phyloP scores from a whole-genome alignment of 1,140 invertebrate species.

The Oreohelix idahoensis region DNA sequence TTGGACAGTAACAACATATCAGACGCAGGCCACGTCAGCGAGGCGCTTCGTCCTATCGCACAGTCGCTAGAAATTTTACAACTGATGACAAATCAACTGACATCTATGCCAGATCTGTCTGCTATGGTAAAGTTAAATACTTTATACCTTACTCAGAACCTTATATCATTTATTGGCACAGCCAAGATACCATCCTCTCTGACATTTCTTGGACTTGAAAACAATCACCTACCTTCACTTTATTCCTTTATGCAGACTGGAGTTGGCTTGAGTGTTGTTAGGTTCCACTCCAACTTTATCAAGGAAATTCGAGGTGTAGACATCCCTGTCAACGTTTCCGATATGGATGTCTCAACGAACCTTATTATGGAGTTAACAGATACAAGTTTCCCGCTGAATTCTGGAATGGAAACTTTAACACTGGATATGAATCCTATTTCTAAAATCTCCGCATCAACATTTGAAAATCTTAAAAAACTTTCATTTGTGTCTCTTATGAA shows the following conservation, averaged over 20 bases:
- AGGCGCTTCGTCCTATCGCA: not conserved
- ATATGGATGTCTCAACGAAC: not conserved
- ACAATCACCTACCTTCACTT: not conserved
- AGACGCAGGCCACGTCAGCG: not conserved
- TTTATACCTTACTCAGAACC: not conserved
- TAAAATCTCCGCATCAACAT: not conserved
- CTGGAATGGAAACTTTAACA: too few species aligned
- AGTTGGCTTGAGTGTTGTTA: not conserved
- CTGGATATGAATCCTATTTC: not conserved
- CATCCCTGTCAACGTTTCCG: not conserved
- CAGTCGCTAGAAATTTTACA: not conserved
- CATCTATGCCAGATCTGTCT: not conserved
- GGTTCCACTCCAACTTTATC: not conserved
- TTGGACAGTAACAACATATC: not conserved
- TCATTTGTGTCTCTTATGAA: not conserved
- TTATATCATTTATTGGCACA: not conserved
- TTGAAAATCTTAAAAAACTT: not conserved
- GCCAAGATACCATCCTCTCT: not conserved
- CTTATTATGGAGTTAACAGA: not conserved
- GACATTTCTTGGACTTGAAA: not conserved
- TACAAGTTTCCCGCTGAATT: not conserved
- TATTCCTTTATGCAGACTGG: not conserved
- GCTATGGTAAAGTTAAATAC: not conserved
- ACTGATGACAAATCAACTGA: not conserved
- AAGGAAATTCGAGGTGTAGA: not conserved